Percentiles rank a stretch among this genome's conserved stretches.
phyloP scores from a whole-genome alignment of 2,888 invertebrate genomes.

The Megaustenia siamemsis region DNA sequence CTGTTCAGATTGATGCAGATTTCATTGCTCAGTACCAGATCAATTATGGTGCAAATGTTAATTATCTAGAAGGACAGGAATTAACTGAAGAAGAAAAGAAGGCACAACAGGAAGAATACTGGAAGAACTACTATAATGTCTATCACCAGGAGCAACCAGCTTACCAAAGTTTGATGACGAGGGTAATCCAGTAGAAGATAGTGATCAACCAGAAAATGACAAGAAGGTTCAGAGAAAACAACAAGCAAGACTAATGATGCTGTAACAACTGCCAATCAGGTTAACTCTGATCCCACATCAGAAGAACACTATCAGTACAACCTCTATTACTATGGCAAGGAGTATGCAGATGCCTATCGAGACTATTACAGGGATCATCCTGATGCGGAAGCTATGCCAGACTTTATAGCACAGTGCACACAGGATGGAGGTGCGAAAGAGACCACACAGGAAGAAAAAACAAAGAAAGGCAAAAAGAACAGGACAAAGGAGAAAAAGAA shows the following conservation, averaged over 20 bases:
- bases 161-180: slow-evolving; percentile 46
- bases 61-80: slow-evolving; percentile 46
- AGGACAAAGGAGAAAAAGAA: slow-evolving; percentile 65
- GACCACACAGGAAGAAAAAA: slow-evolving; percentile 49
- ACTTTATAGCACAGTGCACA: slow-evolving; percentile 38
- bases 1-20: slow-evolving; percentile 90
- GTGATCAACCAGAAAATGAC: slow-evolving; percentile 38
- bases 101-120: slow-evolving; percentile 58
- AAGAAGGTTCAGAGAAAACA: not conserved
- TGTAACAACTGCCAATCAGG: not conserved
- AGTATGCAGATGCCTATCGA: slow-evolving; percentile 59
- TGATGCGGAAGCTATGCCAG: slow-evolving; percentile 51
- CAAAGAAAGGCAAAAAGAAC: slow-evolving; percentile 59
- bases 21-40: slow-evolving; percentile 97
- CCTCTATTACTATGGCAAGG: slow-evolving; percentile 69
- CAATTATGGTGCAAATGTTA: slow-evolving; percentile 85
- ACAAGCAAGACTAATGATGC: not conserved
- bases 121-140: slow-evolving; percentile 62
- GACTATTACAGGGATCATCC: slow-evolving; percentile 52
- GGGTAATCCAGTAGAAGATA: slow-evolving; percentile 44
- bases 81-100: slow-evolving; percentile 58
- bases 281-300: slow-evolving; percentile 42
- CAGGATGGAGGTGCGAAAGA: slow-evolving; percentile 21
- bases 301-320: slow-evolving; percentile 68
- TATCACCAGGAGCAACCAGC: slow-evolving; percentile 59